Base-by-base conservation (phyloP, 2,113 vertebrate genomes). In the Phalacrocorax pelagicus region DNA sequence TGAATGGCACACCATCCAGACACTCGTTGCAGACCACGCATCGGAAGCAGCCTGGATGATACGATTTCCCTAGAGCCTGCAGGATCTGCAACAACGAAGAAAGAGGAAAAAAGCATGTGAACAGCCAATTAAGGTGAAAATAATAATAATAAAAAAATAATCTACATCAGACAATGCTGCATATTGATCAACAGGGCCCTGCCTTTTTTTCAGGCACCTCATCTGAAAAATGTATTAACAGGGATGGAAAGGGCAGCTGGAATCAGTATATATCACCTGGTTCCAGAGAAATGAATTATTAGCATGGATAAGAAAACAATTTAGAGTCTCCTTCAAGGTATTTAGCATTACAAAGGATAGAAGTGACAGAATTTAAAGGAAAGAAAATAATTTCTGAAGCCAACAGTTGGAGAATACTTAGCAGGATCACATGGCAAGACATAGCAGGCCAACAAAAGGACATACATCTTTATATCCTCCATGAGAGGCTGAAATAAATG, bases 31-130 rank as follows among this genome's bases (percentile, higher is more conserved):
- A 99, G 97, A 99, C 98, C 93, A 99, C 98, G 0, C 99, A 99
- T 94, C 99, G 99, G 98, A 99, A 99, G 87, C 99, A 99, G 96
- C 99, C 99, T 0, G 99, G 99, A 94, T 99, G 99, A 96, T 99
- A 99, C 0, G 99, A 99, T 95, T 99, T 99, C 54, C 99, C 99
- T 42, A 99, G 98, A 78, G 99, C 99, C 97, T 99, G 99, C 66
- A 99, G 98, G 97, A 99, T 99, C 99, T 99, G 97, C 57, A 97
- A 88, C 46, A 96, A 85, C 29, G 34, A 71, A 55, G 54, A 93
- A 61, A 92, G 20, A 85, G 23, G 21, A 62, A 89, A 80, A 97
- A 62, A 20, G 12, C 29, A 49, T 2, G 29, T 78, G 36, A 94
- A 42, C 34, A 82, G 58, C 66, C 24, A 85, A 15, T 34, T 58